Conservation (phyloP, 2,888 invertebrate genomes). For the Chromoteleia sp. region DNA sequence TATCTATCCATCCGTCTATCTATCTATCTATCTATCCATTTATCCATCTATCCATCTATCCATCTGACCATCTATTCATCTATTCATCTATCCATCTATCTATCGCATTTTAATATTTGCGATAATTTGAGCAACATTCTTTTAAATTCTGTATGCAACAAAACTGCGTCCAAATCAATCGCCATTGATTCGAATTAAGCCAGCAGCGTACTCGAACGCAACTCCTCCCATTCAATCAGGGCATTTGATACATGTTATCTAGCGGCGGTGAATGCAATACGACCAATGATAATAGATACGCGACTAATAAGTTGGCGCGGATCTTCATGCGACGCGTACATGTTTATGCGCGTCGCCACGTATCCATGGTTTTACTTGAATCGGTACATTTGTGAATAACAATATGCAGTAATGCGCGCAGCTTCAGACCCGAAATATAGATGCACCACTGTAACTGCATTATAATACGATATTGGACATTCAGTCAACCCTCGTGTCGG, state of each 20-base stretch:
- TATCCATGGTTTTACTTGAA: constrained; percentile 53
- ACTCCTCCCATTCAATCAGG: constrained; percentile 71
- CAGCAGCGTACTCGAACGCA: constrained; percentile 17
- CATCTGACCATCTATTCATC: no score
- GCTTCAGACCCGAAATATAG: constrained; percentile 42
- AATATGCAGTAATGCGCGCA: constrained; percentile 55
- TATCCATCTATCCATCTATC: no score
- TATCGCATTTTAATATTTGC: not conserved
- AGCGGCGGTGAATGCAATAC: constrained; percentile 23
- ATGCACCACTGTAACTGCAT: constrained; percentile 62
- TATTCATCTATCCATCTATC: no score
- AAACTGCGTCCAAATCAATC: not conserved
- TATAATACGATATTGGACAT: constrained; percentile 69
- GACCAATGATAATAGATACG: constrained; percentile 52
- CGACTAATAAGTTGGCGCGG: constrained; percentile 53
- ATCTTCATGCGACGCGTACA: constrained; percentile 36
- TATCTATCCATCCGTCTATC: no score
- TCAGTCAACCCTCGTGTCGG: constrained; percentile 65
- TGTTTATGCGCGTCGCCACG: constrained; percentile 30
- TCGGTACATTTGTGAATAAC: constrained; percentile 53
- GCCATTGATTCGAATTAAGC: constrained; percentile 68
- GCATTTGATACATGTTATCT: constrained; percentile 63
- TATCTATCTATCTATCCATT: no score
- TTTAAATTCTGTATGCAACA: not conserved
- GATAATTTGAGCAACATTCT: not conserved